Evolutionary conservation across 2,888 invertebrate genomes (phyloP).

Genomic region (Melikaiella ostensackeni): DNA sequence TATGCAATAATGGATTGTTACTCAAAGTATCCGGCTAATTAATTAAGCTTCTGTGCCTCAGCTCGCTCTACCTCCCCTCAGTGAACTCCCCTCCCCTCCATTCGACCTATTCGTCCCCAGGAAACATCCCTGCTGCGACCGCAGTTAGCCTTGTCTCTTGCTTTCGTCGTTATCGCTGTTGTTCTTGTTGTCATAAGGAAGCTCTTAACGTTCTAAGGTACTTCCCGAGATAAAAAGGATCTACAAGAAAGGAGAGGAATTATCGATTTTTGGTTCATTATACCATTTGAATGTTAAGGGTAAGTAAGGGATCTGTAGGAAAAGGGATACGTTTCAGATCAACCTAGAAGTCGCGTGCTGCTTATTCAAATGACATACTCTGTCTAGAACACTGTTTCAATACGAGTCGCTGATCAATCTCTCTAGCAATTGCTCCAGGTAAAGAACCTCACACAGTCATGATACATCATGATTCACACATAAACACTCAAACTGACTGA

Average conservation of each 20-base stretch:
- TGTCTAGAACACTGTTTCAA: too few relatives aligned
- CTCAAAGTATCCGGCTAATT: conserved; percentile 77
- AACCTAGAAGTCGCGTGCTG: too few relatives aligned
- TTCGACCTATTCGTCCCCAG: conserved; percentile 43
- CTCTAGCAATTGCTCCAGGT: too few relatives aligned
- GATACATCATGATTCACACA: too few relatives aligned
- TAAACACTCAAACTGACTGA: too few relatives aligned
- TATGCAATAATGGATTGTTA: conserved; percentile 77
- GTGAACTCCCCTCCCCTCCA: conserved; percentile 38
- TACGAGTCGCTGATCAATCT: too few relatives aligned
- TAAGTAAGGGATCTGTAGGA: too few relatives aligned
- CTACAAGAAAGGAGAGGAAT: not conserved
- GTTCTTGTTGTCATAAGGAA: conserved; percentile 10
- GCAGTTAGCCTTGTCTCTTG: conserved; percentile 37
- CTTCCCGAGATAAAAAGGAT: conserved; percentile 18
- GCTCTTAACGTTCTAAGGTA: not conserved
- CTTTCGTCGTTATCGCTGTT: conserved; percentile 34
- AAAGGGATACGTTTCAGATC: too few relatives aligned
- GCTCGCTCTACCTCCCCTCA: conserved; percentile 57
- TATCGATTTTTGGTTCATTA: not conserved
- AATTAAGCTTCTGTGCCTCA: conserved; percentile 73
- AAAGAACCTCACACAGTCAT: too few relatives aligned
- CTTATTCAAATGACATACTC: too few relatives aligned
- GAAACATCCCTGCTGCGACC: conserved; percentile 35
- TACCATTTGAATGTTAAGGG: too few relatives aligned